Base-by-base conservation (phyloP, 2,888 invertebrate genomes). In the Elysia crispata region DNA sequence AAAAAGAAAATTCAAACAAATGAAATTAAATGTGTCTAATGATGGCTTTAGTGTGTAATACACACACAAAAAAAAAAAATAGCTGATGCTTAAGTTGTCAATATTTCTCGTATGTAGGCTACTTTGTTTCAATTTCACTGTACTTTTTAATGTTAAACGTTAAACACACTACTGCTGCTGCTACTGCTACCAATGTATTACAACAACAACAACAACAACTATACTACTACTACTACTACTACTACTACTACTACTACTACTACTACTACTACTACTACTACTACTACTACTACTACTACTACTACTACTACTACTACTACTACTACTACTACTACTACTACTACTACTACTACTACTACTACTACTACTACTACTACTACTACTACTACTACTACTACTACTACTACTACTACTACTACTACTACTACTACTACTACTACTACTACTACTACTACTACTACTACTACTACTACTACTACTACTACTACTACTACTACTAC, bases 401-500 rank as follows among this genome's bases (percentile, higher is more conserved):
- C 20, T 50, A 3, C 41, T 25, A 54, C 23, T 28, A 54, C 73
- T 25, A 11, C 11, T 28, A 73, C n/a, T 11, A 73, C 31, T 25
- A 54, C 18, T 15, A 73, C 25, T 50, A 73, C 5, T 67, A 73
- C 31, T 23, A 73, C 54, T 13, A 8, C n/a, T 49, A 54, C 23
- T 69, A n/a, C n/a, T n/a, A n/a, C n/a, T n/a, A n/a, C n/a, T n/a
- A n/a, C n/a, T n/a, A n/a, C n/a, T 18, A 64, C 64, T 64, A 64
- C 23, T 64, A 64, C 64, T 64, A 18, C 54, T 54, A 54, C 54
- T 54, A 54, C 54, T 18, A 11, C 23, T 64, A 64, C 64, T 64
- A 64, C 64, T 64, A 64, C 64, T 64, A 64, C 64, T 64, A 64
- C 64, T 64, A 64, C 64, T 64, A 64, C 64, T 64, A 64, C 64